These are phyloP conservation scores for Ephestia elutella DNA, from an alignment of 1,140 invertebrate genomes.

Conservation along the genomic window DNA sequence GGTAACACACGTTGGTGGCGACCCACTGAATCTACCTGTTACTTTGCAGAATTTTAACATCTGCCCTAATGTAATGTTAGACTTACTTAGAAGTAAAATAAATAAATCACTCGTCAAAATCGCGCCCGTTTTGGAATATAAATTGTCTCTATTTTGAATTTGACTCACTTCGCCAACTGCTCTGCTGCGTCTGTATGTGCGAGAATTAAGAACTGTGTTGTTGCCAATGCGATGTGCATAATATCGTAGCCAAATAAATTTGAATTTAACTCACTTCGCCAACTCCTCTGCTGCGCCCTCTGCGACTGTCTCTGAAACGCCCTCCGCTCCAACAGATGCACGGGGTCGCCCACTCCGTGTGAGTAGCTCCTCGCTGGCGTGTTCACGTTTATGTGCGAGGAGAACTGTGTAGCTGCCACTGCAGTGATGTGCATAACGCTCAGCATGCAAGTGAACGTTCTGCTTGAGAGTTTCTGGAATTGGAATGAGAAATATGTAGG, in stretches of 20 bases:
- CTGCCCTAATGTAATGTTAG: too few relatives aligned
- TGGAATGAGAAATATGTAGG: not conserved
- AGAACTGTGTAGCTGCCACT: constrained; percentile 44
- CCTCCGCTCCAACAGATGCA: constrained; percentile 30
- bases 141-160: too few relatives aligned
- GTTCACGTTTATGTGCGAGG: constrained; percentile 63
- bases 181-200: constrained; percentile 41
- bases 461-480: constrained; percentile 22
- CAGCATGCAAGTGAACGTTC: constrained; percentile 14
- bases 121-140: too few relatives aligned
- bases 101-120: too few relatives aligned
- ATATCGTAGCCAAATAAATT: too few relatives aligned
- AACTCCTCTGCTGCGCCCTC: constrained; percentile 10
- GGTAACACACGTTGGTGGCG: too few relatives aligned
- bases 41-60: too few relatives aligned
- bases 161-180: constrained; percentile 1
- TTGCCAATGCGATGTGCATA: constrained; percentile 25
- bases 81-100: too few relatives aligned
- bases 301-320: constrained; percentile 21
- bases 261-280: not conserved
- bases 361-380: constrained; percentile 61
- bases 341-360: constrained; percentile 64
- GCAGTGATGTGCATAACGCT: constrained; percentile 26
- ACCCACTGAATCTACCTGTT: too few relatives aligned
- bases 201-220: constrained; percentile 61